These are phyloP conservation scores for Tetranychus truncatus DNA, from an alignment of 2,888 invertebrate genomes.

Conservation along the genomic window DNA sequence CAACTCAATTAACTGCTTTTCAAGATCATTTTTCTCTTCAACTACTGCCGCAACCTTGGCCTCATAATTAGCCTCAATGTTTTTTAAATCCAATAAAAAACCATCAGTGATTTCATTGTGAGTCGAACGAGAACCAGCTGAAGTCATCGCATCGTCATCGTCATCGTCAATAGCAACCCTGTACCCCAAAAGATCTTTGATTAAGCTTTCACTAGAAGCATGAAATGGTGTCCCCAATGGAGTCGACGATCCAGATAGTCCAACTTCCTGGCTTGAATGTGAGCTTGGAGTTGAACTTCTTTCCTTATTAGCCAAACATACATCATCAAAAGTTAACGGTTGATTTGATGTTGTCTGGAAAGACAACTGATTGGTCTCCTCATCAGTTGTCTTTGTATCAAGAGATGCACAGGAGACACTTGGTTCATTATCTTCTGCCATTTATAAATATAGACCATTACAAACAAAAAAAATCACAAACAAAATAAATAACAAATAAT, in stretches of 20 bases:
- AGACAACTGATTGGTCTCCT: not conserved
- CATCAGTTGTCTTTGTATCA: no score
- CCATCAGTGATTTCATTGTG: slow-evolving; percentile 12
- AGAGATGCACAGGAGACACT: no score
- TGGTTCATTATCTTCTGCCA: no score
- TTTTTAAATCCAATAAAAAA: slow-evolving; percentile 11
- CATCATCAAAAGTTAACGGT: not conserved
- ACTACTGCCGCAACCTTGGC: slow-evolving; percentile 9
- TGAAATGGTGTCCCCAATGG: slow-evolving; percentile 11
- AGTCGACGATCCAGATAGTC: slow-evolving; percentile 29
- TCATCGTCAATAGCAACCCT: not conserved
- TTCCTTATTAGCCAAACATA: not conserved
- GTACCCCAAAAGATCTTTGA: not conserved
- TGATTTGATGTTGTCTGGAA: not conserved
- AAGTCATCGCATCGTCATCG: not conserved
- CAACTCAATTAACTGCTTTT: slow-evolving; percentile 20
- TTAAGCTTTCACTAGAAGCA: slow-evolving; percentile 7
- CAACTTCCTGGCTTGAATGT: slow-evolving; percentile 29
- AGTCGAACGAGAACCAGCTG: not conserved
- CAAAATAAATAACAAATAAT: no score
- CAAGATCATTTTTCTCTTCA: slow-evolving; percentile 15
- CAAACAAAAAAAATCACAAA: no score
- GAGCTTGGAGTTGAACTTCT: not conserved
- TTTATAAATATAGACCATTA: no score
- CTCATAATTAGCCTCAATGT: slow-evolving; percentile 15